Evolutionary conservation across 2,797 vertebrate species (phyloP).

Genomic region (Hirundo rustica): DNA sequence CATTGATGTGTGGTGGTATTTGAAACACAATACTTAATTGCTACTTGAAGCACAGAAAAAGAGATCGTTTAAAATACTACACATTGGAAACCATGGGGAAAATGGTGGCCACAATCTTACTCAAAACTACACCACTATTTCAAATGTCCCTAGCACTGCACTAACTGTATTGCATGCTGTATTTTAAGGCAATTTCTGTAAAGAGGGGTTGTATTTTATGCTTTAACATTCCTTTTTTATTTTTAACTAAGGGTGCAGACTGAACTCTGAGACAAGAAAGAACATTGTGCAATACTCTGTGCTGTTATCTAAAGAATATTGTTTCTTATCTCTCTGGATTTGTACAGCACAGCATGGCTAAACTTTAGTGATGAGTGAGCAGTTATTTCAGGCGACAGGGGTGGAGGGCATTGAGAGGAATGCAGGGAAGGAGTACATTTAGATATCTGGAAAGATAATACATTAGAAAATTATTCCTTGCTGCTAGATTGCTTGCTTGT

Average conservation of each 20-base stretch:
- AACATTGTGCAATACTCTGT: conserved; percentile 47
- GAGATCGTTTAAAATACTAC: background rate
- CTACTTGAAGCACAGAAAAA: conserved; percentile 15
- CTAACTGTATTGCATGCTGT: background rate
- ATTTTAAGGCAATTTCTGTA: background rate
- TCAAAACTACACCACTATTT: background rate
- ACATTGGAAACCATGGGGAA: background rate
- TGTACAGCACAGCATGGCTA: conserved; percentile 14
- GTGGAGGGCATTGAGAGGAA: conserved; percentile 18
- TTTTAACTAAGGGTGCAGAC: conserved; percentile 19
- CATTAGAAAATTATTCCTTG: background rate
- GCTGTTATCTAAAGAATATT: conserved; percentile 58
- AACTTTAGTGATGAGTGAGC: conserved; percentile 61
- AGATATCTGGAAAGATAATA: background rate
- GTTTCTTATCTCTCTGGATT: conserved; percentile 55
- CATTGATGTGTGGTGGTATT: conserved; percentile 29
- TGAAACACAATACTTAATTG: conserved; percentile 58
- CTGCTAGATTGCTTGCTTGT: background rate
- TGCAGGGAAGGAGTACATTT: background rate
- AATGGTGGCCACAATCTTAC: background rate
- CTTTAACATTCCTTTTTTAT: background rate
- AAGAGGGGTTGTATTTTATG: background rate
- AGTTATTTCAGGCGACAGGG: conserved; percentile 35
- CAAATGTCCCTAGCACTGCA: background rate
- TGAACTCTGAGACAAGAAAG: conserved; percentile 63